A percentile compares a stretch with the other conserved stretches of the same genome.
Conservation (phyloP, 2,113 vertebrate species). For the Mirza zaza region DNA sequence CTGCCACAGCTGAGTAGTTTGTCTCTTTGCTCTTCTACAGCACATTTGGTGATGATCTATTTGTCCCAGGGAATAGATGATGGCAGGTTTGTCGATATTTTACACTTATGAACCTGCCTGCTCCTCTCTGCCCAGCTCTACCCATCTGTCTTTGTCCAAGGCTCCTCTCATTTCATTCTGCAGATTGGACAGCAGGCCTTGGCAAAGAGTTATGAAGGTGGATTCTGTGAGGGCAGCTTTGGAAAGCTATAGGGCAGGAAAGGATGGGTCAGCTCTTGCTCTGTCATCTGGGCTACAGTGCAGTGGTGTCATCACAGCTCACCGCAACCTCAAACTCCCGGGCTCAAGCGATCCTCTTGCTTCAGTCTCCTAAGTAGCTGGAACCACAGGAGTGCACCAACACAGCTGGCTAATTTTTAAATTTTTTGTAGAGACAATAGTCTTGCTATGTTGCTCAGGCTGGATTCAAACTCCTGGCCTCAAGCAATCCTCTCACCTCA, state of each 20-base stretch:
- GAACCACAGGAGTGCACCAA: too few species aligned
- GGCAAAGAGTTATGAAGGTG: conserved; percentile 51
- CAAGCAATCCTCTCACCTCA: too few species aligned
- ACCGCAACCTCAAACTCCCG: too few species aligned
- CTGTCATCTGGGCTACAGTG: background rate
- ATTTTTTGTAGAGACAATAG: too few species aligned
- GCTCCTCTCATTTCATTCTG: conserved; percentile 33
- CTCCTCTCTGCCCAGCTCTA: background rate
- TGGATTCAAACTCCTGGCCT: too few species aligned
- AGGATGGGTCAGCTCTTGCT: background rate
- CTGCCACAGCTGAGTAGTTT: conserved; percentile 62
- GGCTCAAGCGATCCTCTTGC: too few species aligned
- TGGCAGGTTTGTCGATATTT: conserved; percentile 77
- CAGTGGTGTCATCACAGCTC: too few species aligned
- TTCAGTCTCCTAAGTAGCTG: too few species aligned
- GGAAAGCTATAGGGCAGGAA: background rate
- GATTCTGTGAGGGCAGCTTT: background rate
- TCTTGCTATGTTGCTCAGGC: too few species aligned
- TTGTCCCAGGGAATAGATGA: conserved; percentile 65
- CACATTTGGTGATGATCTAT: conserved; percentile 64
- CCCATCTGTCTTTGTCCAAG: conserved; percentile 67
- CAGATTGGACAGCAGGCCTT: conserved; percentile 49
- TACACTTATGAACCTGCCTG: conserved; percentile 66
- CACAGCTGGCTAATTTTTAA: too few species aligned
- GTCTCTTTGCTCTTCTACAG: conserved; percentile 60